phyloP scores from a whole-genome alignment of 2,888 invertebrate species.

The Camptogramma bilineatum region DNA sequence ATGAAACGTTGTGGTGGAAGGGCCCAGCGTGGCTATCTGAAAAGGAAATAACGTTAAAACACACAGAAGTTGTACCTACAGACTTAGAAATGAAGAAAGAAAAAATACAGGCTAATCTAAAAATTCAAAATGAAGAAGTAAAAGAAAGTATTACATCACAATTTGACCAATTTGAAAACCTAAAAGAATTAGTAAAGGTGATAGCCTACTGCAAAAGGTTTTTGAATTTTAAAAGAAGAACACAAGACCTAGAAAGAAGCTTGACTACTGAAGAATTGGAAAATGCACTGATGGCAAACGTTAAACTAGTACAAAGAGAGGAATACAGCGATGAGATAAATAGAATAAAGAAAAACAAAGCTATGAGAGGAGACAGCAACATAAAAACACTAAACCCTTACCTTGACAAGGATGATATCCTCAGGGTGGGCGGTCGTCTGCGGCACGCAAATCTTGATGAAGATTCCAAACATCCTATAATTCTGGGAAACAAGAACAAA shows the following conservation, averaged over 20 bases:
- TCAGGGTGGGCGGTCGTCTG: too few species aligned
- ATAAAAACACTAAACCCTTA: conserved; percentile 8
- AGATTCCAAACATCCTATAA: neutral
- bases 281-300: neutral
- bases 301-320: conserved; percentile 6
- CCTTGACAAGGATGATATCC: neutral
- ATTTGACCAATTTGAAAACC: conserved; percentile 5
- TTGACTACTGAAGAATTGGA: conserved; percentile 7
- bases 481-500: conserved; percentile 2
- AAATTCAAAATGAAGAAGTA: conserved; percentile 2
- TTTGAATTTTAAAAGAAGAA: conserved; percentile 5
- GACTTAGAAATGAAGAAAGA: conserved; percentile 1
- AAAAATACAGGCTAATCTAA: neutral
- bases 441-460: conserved; percentile 3
- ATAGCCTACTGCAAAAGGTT: conserved; percentile 10
- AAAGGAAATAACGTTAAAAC: neutral
- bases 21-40: conserved; percentile 9
- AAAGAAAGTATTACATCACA: neutral
- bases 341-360: conserved; percentile 6
- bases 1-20: neutral
- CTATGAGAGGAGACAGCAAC: conserved; percentile 7
- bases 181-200: neutral
- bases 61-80: neutral
- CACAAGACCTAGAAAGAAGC: neutral
- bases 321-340: conserved; percentile 5